Evolutionary conservation across 2,888 invertebrate species (phyloP), one percentile per base, ranked within the genome.

Genomic region (Monopis laevigella): DNA sequence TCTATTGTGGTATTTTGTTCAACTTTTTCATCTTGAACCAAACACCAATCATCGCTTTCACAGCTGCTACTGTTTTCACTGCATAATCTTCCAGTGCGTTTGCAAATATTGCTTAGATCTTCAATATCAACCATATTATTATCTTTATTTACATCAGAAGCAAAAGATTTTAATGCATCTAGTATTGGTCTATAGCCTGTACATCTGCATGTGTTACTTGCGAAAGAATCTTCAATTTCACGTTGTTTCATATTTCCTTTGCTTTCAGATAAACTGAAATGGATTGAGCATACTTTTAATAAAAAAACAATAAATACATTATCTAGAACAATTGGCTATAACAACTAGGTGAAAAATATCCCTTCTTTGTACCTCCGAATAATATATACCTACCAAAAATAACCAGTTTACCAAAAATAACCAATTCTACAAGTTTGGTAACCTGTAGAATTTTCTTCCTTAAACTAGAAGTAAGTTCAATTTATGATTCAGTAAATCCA

Each of bases 101-200:
- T n/a, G 40, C 39, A 21, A 39, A 47, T 11, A 11, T 40, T 41
- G 11, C 17, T 24, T 7, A 43, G n/a, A 13, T 43, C 40, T 39
- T 43, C 39, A 8, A 42, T 42, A 11, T 42, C 34, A 7, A 5
- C 16, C 1, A 24, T 14, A 2, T 52, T 43, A 12, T 50, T 47
- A 40, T 56, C 56, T 16, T 43, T 46, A 1, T 62, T 52, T 2
- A 73, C 72, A 47, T 74, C 81, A 2, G 43, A 54, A 3, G 82
- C 82, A 44, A 83, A 73, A 2, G 82, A 72, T 53, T 86, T 85
- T 56, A 86, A 84, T 5, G 84, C 73, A 49, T 86, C 85, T 28
- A 86, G 55, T 46, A 86, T 86, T 2, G 85, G 72, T 26, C 85
- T 58, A 51, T 84, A 85, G 0, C 85, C 85, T 8, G 86, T 86